phyloP scores from a whole-genome alignment of 1,140 invertebrate genomes.

The Eriosoma lanigerum region DNA sequence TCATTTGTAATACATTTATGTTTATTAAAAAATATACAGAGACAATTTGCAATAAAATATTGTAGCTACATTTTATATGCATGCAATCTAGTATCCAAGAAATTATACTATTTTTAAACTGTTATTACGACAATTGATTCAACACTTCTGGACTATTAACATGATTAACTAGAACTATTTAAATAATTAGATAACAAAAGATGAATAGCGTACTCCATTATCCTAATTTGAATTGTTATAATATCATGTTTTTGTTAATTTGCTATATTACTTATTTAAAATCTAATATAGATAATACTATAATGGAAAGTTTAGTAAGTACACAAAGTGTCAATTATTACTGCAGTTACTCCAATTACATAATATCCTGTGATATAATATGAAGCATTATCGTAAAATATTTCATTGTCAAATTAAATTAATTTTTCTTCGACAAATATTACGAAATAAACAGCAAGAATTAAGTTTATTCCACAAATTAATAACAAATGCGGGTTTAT shows the following conservation, averaged over 20 bases:
- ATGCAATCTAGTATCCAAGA: too few relatives aligned
- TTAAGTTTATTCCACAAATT: too few relatives aligned
- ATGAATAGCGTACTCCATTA: neutral
- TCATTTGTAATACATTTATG: too few relatives aligned
- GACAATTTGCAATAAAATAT: too few relatives aligned
- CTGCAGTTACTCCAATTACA: neutral
- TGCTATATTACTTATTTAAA: neutral
- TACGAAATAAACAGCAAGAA: neutral
- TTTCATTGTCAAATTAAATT: neutral
- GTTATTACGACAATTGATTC: neutral
- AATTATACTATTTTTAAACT: neutral
- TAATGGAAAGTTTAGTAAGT: neutral
- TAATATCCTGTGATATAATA: neutral
- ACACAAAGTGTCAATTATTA: neutral
- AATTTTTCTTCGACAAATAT: neutral
- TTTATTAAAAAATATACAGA: too few relatives aligned
- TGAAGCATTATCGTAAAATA: neutral
- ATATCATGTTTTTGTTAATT: neutral
- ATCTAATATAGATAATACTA: slow-evolving; percentile 10
- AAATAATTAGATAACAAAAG: neutral
- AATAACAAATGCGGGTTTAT: too few relatives aligned
- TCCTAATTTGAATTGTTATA: slow-evolving; percentile 5
- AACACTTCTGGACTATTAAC: neutral
- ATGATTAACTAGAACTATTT: neutral
- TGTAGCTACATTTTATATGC: too few relatives aligned